These are phyloP conservation scores for Xyliphius kryptos DNA, from an alignment of 2,113 vertebrate species.

Conservation along the genomic window DNA sequence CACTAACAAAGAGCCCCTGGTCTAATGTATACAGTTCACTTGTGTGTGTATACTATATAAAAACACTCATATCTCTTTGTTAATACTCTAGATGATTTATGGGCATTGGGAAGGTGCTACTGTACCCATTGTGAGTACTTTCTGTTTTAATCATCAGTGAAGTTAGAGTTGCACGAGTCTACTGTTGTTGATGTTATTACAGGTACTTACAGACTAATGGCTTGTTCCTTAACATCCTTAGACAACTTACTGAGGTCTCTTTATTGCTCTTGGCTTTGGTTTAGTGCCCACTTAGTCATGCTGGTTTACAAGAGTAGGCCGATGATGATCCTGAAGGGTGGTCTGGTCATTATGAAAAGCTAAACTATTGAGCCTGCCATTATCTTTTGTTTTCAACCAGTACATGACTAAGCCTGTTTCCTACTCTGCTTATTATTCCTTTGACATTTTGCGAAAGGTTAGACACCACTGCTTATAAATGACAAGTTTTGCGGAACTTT, in stretches of 20 bases:
- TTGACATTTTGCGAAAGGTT: too few relatives aligned
- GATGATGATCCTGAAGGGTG: slow-evolving; percentile 35
- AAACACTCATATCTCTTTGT: slow-evolving; percentile 66
- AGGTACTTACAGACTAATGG: slow-evolving; percentile 30
- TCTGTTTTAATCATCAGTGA: slow-evolving; percentile 58
- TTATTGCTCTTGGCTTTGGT: slow-evolving; percentile 32
- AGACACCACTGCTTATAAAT: too few relatives aligned
- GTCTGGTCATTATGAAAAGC: slow-evolving; percentile 35
- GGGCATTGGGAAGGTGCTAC: slow-evolving; percentile 52
- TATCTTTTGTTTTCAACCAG: background rate
- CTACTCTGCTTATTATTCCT: background rate
- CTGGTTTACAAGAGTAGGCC: slow-evolving; percentile 34
- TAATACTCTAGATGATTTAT: slow-evolving; percentile 66
- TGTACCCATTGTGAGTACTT: slow-evolving; percentile 48
- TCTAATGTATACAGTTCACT: slow-evolving; percentile 61
- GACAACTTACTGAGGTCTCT: slow-evolving; percentile 32
- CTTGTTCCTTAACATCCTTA: slow-evolving; percentile 18
- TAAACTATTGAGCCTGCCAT: slow-evolving; percentile 2
- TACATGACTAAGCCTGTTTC: background rate
- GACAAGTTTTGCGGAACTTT: too few relatives aligned
- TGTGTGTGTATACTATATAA: slow-evolving; percentile 70
- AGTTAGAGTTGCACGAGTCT: slow-evolving; percentile 27
- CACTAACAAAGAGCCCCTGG: slow-evolving; percentile 55
- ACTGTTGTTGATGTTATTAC: slow-evolving; percentile 26
- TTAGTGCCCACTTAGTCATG: slow-evolving; percentile 38